Evolutionary conservation across 2,113 vertebrate species (phyloP).

Genomic region (Dasyurus viverrinus): DNA sequence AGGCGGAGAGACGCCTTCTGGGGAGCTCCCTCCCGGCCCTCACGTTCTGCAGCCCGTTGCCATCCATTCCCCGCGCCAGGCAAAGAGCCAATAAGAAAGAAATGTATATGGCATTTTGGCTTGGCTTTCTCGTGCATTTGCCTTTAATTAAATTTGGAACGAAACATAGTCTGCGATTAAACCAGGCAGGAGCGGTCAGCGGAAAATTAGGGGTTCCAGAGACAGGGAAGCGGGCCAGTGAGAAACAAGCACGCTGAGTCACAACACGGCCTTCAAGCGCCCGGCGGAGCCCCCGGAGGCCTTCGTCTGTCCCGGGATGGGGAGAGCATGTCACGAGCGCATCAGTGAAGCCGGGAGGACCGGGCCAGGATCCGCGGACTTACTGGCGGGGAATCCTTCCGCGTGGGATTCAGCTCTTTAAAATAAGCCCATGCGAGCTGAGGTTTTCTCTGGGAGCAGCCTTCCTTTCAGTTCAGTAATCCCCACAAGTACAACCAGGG

Average conservation of each 20-base stretch:
- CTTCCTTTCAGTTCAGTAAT: too few species aligned
- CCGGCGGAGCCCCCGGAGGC: background rate
- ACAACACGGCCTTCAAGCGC: background rate
- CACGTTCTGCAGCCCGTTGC: background rate
- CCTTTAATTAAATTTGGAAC: constrained; percentile 7
- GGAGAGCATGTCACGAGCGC: background rate
- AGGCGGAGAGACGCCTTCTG: background rate
- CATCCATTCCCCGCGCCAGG: background rate
- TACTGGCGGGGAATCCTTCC: background rate
- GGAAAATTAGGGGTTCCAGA: background rate
- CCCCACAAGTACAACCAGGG: too few species aligned
- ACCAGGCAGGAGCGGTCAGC: background rate
- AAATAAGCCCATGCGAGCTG: background rate
- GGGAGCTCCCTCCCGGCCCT: background rate
- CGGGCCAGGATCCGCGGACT: background rate
- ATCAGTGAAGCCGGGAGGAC: background rate
- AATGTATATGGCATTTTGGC: background rate
- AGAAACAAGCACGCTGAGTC: background rate
- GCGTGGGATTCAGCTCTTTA: constrained; percentile 23
- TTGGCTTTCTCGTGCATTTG: background rate
- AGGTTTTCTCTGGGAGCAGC: too few species aligned
- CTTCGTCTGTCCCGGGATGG: background rate
- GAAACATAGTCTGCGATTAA: background rate
- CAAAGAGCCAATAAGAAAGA: background rate
- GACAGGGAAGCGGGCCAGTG: background rate